A percentile compares a stretch with the other conserved stretches of the same genome.
These are phyloP conservation scores for Cryptoblepharus egeriae DNA, from an alignment of 2,797 vertebrate genomes.

Conservation along the genomic window DNA sequence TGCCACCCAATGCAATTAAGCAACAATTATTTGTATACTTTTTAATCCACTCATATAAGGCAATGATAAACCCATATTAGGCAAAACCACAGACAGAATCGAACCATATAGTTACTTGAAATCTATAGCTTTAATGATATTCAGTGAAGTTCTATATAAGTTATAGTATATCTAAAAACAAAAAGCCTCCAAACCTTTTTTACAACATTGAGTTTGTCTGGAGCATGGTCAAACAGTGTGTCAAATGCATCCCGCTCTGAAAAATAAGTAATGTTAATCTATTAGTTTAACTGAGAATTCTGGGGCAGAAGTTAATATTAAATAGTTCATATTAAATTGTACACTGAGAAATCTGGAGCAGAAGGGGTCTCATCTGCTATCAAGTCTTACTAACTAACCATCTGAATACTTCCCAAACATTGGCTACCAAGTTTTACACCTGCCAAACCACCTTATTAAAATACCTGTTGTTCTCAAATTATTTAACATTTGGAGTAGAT, in stretches of 20 bases:
- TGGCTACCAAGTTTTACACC: not conserved
- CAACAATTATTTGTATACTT: not conserved
- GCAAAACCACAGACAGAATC: not conserved
- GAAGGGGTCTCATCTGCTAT: not conserved
- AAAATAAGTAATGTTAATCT: slow-evolving; percentile 56
- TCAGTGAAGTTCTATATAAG: not conserved
- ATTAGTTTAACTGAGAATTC: not conserved
- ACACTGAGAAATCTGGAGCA: not conserved
- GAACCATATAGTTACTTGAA: not conserved
- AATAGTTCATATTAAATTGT: not conserved
- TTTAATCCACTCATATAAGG: not conserved
- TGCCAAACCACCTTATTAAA: not conserved
- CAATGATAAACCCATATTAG: not conserved
- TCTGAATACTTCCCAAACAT: not conserved
- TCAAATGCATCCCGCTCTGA: slow-evolving; percentile 96
- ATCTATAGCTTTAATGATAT: slow-evolving; percentile 19
- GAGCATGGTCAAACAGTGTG: slow-evolving; percentile 95
- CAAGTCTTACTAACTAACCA: not conserved
- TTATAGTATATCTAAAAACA: not conserved
- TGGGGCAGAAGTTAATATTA: no score
- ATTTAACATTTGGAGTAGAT: not conserved
- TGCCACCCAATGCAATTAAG: not conserved
- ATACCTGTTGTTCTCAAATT: not conserved
- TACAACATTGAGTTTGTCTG: slow-evolving; percentile 96
- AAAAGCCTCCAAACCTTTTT: slow-evolving; percentile 87